Evolutionary conservation across 92 coral and sea anemone species (phyloP), one percentile per base, ranked within the genome.

Genomic region (Hydrozoanthus gracilis): DNA sequence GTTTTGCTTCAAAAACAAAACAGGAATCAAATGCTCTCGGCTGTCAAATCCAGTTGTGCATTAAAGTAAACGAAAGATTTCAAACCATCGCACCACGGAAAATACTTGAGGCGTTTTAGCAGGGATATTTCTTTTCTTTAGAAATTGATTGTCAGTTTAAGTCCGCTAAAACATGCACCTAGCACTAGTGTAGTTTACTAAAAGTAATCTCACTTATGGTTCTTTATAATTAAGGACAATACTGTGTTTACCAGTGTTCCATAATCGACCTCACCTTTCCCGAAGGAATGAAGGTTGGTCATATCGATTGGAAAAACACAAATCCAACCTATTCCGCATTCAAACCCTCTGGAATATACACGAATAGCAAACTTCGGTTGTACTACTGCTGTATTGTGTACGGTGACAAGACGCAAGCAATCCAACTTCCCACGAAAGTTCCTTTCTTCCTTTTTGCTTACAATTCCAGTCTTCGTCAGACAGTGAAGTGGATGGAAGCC

Each of bases 401-500:
- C 12, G 82, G 82, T 13, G 70, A 77, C 68, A 77, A 77, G 35
- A 44, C 82, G 56, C 69, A 60, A 12, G 51, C 82, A 15, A 55
- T 77, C 4, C 16, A 77, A 11, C 82, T 77, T 12, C 82, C 82
- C 4, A 54, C 82, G 18, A 44, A 12, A 27, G 16, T 5, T 3
- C 69, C 82, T 0, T 77, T 77, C 69, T 44, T 77, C 51, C 82
- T 77, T 77, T 68, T 77, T 58, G 70, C 82, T 44, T 77, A 77
- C 82, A 77, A 77, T 20, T 77, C 82, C 49, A 54, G 68, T 16
- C 50, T 77, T 44, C 54, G 82, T 12, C 82, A 77, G 51, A 77
- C 82, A 4, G 82, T 77, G 51, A 77, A 12, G 60, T 77, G 82
- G 82, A 77, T 77, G 82, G 82, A 77, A 51, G 69, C 82, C 27